phyloP scores from a whole-genome alignment of 2,797 vertebrate species.

The Luscinia luscinia region DNA sequence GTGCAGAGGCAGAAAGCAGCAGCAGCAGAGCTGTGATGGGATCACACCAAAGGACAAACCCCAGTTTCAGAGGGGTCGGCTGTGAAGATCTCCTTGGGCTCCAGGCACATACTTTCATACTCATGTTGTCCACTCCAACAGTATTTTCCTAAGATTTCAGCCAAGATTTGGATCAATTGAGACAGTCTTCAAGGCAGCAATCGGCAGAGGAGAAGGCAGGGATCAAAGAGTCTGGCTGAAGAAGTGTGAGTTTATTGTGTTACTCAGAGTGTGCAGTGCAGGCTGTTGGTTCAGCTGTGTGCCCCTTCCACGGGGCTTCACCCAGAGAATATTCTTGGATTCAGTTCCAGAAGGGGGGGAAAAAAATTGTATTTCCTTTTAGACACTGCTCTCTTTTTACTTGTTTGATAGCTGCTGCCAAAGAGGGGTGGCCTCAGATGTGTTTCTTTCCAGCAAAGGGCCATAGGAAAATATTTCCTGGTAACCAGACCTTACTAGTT shows the following conservation, averaged over 20 bases:
- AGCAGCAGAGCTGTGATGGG: not conserved
- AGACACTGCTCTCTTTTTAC: slow-evolving; percentile 19
- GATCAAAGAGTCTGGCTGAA: slow-evolving; percentile 2
- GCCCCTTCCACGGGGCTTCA: not conserved
- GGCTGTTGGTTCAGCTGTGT: slow-evolving; percentile 66
- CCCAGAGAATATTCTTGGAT: slow-evolving; percentile 17
- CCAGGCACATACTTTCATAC: not conserved
- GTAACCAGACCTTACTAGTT: not conserved
- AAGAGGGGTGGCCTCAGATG: not conserved
- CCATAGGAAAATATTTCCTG: slow-evolving; percentile 52
- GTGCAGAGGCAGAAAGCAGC: not conserved
- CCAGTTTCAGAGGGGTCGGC: not conserved
- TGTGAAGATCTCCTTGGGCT: not conserved
- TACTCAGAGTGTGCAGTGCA: not conserved
- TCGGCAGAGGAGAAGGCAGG: not conserved
- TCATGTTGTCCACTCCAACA: not conserved
- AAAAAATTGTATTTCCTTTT: not conserved
- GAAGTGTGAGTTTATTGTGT: not conserved
- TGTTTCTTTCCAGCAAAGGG: slow-evolving; percentile 24
- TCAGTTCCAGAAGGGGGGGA: not conserved
- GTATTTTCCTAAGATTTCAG: slow-evolving; percentile 13
- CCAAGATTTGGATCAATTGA: not conserved
- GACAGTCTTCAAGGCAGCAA: not conserved
- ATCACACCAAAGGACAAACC: not conserved
- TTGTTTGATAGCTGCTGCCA: slow-evolving; percentile 22